Evolutionary conservation across 2,797 vertebrate genomes (phyloP).

Genomic region (Malurus leucopterus): DNA sequence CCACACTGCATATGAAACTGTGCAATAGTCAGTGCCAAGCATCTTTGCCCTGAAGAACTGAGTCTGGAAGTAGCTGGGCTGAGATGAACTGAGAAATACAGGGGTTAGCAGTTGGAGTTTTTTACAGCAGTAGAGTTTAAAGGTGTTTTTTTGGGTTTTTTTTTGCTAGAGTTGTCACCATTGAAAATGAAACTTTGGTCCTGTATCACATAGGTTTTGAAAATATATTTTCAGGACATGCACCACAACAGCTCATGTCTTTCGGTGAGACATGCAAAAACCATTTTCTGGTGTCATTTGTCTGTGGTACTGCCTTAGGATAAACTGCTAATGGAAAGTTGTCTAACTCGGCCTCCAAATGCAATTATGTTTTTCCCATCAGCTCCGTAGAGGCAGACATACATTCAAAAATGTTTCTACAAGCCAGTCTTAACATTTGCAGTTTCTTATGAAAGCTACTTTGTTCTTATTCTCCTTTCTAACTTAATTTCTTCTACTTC

Average conservation of each 20-base stretch:
- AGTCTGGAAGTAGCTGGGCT: not conserved
- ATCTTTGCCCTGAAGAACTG: conserved; percentile 34
- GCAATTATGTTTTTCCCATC: not conserved
- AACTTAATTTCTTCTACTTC: not conserved
- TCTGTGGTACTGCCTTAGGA: conserved; percentile 2
- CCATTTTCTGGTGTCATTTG: not conserved
- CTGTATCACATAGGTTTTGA: not conserved
- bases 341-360: not conserved
- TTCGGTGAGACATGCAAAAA: not conserved
- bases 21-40: not conserved
- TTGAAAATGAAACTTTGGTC: not conserved
- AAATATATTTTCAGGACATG: not conserved
- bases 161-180: not conserved
- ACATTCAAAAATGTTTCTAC: conserved; percentile 1
- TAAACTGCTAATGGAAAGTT: conserved; percentile 1
- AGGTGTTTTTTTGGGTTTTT: not conserved
- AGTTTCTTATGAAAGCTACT: not conserved
- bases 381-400: not conserved
- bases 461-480: not conserved
- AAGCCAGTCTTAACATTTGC: not conserved
- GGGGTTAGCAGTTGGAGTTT: not conserved
- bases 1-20: not conserved
- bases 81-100: not conserved
- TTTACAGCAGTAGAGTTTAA: not conserved
- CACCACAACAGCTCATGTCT: not conserved